phyloP scores from a whole-genome alignment of 2,797 vertebrate species.

The Myiotriccus ornatus region DNA sequence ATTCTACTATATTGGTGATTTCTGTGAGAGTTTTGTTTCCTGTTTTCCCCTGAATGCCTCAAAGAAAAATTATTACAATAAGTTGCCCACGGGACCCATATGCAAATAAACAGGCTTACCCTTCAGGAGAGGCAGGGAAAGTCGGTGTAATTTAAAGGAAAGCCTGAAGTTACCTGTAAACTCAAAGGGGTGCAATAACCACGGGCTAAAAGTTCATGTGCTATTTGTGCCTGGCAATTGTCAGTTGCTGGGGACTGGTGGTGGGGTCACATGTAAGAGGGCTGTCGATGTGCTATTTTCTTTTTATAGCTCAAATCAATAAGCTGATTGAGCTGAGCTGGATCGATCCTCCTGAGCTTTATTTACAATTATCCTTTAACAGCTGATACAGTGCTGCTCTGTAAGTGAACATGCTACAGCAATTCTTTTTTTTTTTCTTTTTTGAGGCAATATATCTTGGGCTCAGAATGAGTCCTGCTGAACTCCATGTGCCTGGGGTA shows the following conservation, averaged over 20 bases:
- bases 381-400: background rate
- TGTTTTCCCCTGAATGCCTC: background rate
- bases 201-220: background rate
- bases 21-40: background rate
- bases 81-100: background rate
- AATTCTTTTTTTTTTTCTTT: background rate
- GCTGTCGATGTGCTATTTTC: constrained; percentile 19
- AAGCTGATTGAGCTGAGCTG: constrained; percentile 47
- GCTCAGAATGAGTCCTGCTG: background rate
- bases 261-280: background rate
- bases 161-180: background rate
- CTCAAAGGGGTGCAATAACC: background rate
- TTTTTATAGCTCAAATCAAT: constrained; percentile 53
- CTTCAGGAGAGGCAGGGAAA: background rate
- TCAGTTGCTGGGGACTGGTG: background rate
- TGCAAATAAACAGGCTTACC: background rate
- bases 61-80: background rate
- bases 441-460: background rate
- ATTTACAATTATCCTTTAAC: constrained; percentile 52
- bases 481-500: background rate
- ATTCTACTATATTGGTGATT: background rate
- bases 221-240: background rate
- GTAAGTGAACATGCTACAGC: background rate
- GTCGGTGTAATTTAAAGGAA: background rate
- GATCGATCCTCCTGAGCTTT: constrained; percentile 36